Evolutionary conservation across 2,797 vertebrate genomes (phyloP), one percentile per base, ranked within the genome.

Genomic region (Silurus aristotelis): DNA sequence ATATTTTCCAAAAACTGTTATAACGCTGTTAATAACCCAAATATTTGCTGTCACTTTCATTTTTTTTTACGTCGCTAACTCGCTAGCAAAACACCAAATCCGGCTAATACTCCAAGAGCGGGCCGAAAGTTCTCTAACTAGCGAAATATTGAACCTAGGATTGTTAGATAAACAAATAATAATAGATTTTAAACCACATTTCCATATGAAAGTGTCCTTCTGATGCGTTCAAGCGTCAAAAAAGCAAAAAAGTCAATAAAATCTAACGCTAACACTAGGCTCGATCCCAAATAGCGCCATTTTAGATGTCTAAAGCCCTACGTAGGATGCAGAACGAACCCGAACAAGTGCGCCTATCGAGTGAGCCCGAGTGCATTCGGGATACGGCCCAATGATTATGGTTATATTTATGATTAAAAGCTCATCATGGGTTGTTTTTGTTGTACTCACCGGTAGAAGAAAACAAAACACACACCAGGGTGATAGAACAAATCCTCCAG

Each of bases 361-460:
- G 10, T 5, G 31, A 31, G 19, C 0, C 2, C 19, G 14, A 3
- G 8, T 52, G 15, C 1, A 17, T 52, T 31, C 20, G 2, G 64
- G 61, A 66, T 19, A 6, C 14, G 20, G 22, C 78, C 5, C 60
- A 43, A 43, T 56, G 15, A 27, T 75, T 25, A 77, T 5, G 73
- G 10, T 38, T 31, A 38, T 31, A 60, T 20, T 25, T 31, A 13
- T 10, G 19, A 31, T 61, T 43, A 12, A 79, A 46, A 61, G 68
- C 38, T 46, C 43, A 10, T 52, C 10, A 8, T 52, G 48, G 10
- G 48, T 83, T 31, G 38, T 38, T 38, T 38, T 38, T 38, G 38
- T 38, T 38, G 38, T 90, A 93, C 93, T 92, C 90, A 94, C 93
- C 92, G 86, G 86, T 80, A 81, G 84, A 83, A 22, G 90, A 85